Conservation (phyloP, 2,888 invertebrate species). For the Cyaniris semiargus region DNA sequence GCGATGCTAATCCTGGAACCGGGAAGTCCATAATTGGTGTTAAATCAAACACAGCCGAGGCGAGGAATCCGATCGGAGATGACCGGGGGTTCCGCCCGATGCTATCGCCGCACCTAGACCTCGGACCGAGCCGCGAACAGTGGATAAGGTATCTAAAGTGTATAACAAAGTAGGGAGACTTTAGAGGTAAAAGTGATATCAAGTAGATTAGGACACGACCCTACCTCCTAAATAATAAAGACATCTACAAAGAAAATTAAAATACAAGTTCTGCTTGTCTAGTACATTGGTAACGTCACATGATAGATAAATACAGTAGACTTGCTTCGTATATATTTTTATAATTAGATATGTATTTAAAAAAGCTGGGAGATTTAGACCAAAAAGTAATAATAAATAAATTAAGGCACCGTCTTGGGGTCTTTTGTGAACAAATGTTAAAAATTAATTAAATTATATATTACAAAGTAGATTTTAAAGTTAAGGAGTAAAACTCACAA, state of each 20-base stretch:
- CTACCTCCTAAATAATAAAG: too few relatives aligned
- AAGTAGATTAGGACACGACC: neutral
- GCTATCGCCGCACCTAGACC: conserved; percentile 74
- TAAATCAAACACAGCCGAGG: conserved; percentile 78
- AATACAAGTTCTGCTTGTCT: too few relatives aligned
- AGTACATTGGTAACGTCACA: neutral
- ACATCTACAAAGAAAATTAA: too few relatives aligned
- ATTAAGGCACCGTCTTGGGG: too few relatives aligned
- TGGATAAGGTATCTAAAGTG: conserved; percentile 37
- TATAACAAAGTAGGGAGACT: neutral
- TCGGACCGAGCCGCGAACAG: conserved; percentile 43
- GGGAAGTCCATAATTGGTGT: conserved; percentile 80
- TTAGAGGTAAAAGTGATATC: neutral
- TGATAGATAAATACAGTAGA: neutral
- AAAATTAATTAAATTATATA: too few relatives aligned
- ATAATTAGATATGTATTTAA: neutral
- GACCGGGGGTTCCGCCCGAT: conserved; percentile 74
- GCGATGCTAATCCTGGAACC: conserved; percentile 54
- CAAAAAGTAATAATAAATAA: neutral
- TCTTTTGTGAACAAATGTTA: too few relatives aligned
- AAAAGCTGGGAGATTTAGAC: neutral
- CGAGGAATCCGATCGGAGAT: conserved; percentile 79
- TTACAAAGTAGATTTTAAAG: too few relatives aligned
- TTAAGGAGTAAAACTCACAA: too few relatives aligned
- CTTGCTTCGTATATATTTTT: too few relatives aligned